Conservation (phyloP, 2,113 vertebrate species). For the Neogale vison region DNA sequence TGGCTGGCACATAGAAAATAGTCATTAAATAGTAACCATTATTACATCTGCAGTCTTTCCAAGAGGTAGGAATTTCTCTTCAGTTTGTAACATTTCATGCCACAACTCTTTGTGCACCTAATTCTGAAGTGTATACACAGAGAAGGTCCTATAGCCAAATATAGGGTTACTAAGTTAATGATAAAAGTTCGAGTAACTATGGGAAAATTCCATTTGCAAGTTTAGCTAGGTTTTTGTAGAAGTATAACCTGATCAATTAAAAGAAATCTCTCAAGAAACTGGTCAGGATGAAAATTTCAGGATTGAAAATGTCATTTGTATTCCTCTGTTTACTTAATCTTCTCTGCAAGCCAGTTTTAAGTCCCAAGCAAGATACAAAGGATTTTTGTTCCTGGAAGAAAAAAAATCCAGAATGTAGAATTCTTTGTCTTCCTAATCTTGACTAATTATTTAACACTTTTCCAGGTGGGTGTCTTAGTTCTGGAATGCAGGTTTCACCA, state of each 20-base stretch:
- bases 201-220: not conserved
- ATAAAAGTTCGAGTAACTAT: not conserved
- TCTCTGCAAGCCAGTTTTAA: not conserved
- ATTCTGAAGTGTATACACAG: not conserved
- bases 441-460: not conserved
- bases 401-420: slow-evolving; percentile 21
- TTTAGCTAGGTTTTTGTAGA: not conserved
- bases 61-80: not conserved
- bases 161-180: not conserved
- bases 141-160: not conserved
- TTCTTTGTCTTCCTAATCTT: not conserved
- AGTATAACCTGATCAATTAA: not conserved
- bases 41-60: not conserved
- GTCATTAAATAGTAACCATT: not conserved
- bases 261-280: not conserved
- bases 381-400: not conserved
- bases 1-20: not conserved
- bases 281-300: not conserved
- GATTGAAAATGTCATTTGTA: not conserved
- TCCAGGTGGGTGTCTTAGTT: not conserved
- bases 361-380: not conserved
- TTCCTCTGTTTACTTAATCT: not conserved
- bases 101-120: not conserved
- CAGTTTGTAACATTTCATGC: not conserved
- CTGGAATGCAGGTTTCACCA: not conserved